Evolutionary conservation across 2,797 vertebrate genomes (phyloP).

Genomic region (Mastacembelus armatus): DNA sequence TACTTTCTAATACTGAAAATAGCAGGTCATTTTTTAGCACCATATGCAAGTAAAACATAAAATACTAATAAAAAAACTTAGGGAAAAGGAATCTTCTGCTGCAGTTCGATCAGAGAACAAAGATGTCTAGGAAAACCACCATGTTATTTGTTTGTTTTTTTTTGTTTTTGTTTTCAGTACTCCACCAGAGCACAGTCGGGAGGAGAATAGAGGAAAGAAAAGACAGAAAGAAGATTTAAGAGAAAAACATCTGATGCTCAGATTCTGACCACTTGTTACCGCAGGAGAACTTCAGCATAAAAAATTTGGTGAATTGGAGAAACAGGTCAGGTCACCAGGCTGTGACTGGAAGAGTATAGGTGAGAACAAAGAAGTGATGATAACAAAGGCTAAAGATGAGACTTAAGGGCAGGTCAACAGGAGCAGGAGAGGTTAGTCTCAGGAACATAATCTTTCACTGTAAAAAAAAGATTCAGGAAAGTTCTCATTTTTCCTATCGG

Average conservation of each 20-base stretch:
- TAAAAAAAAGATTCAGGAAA: not conserved
- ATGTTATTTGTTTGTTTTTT: constrained; percentile 43
- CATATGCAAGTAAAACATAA: too few relatives aligned
- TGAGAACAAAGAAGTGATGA: not conserved
- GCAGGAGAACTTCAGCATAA: not conserved
- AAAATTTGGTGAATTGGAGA: too few relatives aligned
- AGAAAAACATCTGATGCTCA: constrained; percentile 35
- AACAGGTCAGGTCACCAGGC: constrained; percentile 10
- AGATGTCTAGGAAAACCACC: constrained; percentile 44
- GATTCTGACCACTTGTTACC: constrained; percentile 5
- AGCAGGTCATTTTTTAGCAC: too few relatives aligned
- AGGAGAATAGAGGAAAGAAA: constrained; percentile 5
- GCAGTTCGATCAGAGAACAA: too few relatives aligned
- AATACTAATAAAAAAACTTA: too few relatives aligned
- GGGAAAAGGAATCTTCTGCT: too few relatives aligned
- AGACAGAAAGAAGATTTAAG: not conserved
- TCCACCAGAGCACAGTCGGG: constrained; percentile 29
- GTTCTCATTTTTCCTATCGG: not conserved
- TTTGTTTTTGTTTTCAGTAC: constrained; percentile 3
- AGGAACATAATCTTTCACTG: too few relatives aligned
- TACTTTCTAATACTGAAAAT: too few relatives aligned
- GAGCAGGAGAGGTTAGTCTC: not conserved
- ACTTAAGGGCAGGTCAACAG: not conserved
- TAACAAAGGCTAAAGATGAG: not conserved
- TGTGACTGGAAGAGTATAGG: not conserved